These are phyloP conservation scores for Azorinus chamasolen DNA, from an alignment of 2,888 invertebrate genomes.

Conservation along the genomic window DNA sequence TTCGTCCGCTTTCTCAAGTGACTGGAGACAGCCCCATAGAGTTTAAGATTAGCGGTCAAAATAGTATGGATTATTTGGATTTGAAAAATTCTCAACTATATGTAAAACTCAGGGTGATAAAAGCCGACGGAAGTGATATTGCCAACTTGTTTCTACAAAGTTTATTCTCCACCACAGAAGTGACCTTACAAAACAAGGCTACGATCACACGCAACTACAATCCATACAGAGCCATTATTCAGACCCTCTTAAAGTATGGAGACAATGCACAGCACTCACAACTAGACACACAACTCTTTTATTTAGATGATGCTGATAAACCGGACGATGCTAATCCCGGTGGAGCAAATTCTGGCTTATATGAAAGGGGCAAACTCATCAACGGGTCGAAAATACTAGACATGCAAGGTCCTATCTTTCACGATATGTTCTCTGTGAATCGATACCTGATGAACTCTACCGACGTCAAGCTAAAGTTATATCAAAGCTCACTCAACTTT, in stretches of 20 bases:
- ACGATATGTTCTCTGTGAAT: slow-evolving; percentile 16
- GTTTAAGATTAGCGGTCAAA: slow-evolving; percentile 56
- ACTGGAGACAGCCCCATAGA: slow-evolving; percentile 52
- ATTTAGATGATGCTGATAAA: slow-evolving; percentile 9
- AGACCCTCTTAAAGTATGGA: slow-evolving; percentile 24
- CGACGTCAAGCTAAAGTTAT: slow-evolving; percentile 22
- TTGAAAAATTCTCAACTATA: slow-evolving; percentile 32
- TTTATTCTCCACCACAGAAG: slow-evolving; percentile 31
- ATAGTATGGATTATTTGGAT: slow-evolving; percentile 49
- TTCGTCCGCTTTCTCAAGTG: slow-evolving; percentile 47
- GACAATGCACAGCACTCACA: slow-evolving; percentile 11
- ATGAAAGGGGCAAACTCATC: neutral
- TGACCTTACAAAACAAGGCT: slow-evolving; percentile 28
- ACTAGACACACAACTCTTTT: slow-evolving; percentile 6
- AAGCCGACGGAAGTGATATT: slow-evolving; percentile 12
- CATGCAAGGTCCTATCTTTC: slow-evolving; percentile 15
- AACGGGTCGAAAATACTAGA: neutral
- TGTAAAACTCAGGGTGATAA: slow-evolving; percentile 20
- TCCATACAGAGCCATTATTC: slow-evolving; percentile 19
- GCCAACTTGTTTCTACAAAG: slow-evolving; percentile 26
- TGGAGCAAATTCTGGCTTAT: slow-evolving; percentile 11
- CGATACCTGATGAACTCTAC: slow-evolving; percentile 16
- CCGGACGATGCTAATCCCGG: slow-evolving; percentile 6
- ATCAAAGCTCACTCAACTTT: neutral
- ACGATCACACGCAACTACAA: slow-evolving; percentile 22